Evolutionary conservation across 2,888 invertebrate species (phyloP).

Genomic region (Dynastes hyllus): DNA sequence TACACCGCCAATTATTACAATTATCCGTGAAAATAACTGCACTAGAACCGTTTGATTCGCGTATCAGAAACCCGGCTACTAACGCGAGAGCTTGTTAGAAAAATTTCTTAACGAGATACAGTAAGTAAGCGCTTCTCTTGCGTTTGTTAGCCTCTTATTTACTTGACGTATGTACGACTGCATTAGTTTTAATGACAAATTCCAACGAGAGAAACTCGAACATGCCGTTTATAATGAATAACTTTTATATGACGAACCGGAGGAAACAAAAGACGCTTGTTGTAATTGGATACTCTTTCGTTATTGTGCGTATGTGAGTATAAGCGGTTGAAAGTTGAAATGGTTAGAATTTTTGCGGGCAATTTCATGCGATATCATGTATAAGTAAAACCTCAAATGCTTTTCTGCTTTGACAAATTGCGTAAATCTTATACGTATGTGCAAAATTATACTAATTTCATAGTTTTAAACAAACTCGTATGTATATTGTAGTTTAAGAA

Average conservation of each 20-base stretch:
- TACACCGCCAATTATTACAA: constrained; percentile 25
- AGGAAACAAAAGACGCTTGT: constrained; percentile 17
- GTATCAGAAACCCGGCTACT: constrained; percentile 3
- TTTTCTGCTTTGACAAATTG: too few species aligned
- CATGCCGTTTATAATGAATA: constrained; percentile 15
- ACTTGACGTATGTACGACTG: neutral
- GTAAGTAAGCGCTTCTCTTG: neutral
- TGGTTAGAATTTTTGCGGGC: constrained; percentile 16
- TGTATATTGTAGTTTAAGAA: too few species aligned
- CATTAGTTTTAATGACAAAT: constrained; percentile 40
- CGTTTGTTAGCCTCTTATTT: constrained; percentile 24
- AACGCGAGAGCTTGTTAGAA: constrained; percentile 8
- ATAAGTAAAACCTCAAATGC: neutral
- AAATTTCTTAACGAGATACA: constrained; percentile 24
- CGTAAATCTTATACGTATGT: too few species aligned
- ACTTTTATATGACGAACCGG: constrained; percentile 30
- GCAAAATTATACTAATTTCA: too few species aligned
- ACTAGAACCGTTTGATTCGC: constrained; percentile 20
- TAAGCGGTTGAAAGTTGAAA: neutral
- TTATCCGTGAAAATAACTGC: constrained; percentile 31
- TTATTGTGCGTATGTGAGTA: neutral
- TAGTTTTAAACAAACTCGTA: too few species aligned
- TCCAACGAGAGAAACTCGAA: constrained; percentile 29
- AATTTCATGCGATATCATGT: constrained; percentile 3
- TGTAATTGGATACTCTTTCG: constrained; percentile 29